Evolutionary conservation across 1,140 invertebrate genomes (phyloP), one percentile per base, ranked within the genome.

Genomic region (Drosophila aff.): DNA sequence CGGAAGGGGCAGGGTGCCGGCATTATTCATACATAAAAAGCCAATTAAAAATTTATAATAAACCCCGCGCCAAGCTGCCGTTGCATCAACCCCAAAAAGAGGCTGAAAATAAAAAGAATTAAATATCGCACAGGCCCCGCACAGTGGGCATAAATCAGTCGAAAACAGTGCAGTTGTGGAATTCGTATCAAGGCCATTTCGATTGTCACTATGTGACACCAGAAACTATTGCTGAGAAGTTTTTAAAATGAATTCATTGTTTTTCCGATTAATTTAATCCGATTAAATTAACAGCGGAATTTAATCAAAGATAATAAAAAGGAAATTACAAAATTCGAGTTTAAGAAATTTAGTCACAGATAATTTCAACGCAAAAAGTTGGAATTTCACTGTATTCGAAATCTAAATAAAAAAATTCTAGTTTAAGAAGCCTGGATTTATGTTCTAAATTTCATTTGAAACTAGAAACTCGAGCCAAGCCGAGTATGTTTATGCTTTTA

Each of bases 1-100:
- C 5, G 31, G 26, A 9, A 18, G 43, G 33, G 62, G 63, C 62
- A 72, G 68, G 85, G 79, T 79, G 76, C 65, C 63, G 59, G 78
- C 79, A 90, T 90, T 83, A 89, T 90, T 90, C 81, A 84, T 90
- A 89, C 85, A 89, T 89, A 89, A 90, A 89, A 90, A 89, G 85
- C 85, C 85, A 89, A 89, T 89, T 89, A 89, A 90, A 89, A 89
- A 90, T 89, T 90, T 89, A 89, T 89, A 90, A 89, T 89, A 89
- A 90, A 81, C 84, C 84, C 84, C 77, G 84, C 80, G 76, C 76
- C 84, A 80, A 65, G 81, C 76, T 74, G 77, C 80, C 53, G 53
- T 55, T 74, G 44, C 83, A 87, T 74, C 83, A 81, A 84, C 57
- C 43, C 61, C 59, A 57, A 75, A 43, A 65, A 46, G 49, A 67